Evolutionary conservation across 1,140 invertebrate genomes (phyloP).

Genomic region (Antheraea mylitta): DNA sequence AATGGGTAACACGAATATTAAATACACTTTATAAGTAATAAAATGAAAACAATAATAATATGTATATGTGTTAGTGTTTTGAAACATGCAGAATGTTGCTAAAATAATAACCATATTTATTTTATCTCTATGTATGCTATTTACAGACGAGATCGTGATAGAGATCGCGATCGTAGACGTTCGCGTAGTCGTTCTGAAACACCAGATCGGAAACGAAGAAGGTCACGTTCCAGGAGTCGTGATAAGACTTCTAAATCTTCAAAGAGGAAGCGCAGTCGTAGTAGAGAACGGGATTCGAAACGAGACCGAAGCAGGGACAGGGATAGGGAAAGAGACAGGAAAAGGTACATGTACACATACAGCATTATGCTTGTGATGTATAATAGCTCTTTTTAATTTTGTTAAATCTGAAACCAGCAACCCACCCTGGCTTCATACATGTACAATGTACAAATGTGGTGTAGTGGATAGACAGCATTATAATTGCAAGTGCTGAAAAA

Average conservation of each 20-base stretch:
- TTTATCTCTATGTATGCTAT: slow-evolving; percentile 13
- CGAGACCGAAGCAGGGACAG: slow-evolving; percentile 66
- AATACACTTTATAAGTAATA: no score
- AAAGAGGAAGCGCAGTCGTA: slow-evolving; percentile 69
- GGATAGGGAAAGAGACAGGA: slow-evolving; percentile 74
- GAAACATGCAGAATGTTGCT: no score
- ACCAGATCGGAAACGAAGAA: slow-evolving; percentile 80
- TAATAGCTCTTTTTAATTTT: no score
- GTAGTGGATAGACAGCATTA: no score
- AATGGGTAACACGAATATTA: no score
- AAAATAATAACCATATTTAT: no score
- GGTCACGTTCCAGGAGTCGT: slow-evolving; percentile 82
- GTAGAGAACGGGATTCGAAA: slow-evolving; percentile 76
- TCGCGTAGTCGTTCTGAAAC: slow-evolving; percentile 77
- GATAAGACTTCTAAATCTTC: slow-evolving; percentile 78
- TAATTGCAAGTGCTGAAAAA: no score
- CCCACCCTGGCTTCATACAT: no score
- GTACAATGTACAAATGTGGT: no score
- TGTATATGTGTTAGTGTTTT: no score
- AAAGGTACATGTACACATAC: slow-evolving; percentile 52
- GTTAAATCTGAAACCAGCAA: no score
- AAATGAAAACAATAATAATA: no score
- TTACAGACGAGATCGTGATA: slow-evolving; percentile 60
- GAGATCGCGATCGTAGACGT: slow-evolving; percentile 67
- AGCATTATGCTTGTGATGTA: not conserved